A percentile compares a stretch with the other conserved stretches of the same genome.
Conservation (phyloP, 2,113 vertebrate species). For the Nansenia antarctica region DNA sequence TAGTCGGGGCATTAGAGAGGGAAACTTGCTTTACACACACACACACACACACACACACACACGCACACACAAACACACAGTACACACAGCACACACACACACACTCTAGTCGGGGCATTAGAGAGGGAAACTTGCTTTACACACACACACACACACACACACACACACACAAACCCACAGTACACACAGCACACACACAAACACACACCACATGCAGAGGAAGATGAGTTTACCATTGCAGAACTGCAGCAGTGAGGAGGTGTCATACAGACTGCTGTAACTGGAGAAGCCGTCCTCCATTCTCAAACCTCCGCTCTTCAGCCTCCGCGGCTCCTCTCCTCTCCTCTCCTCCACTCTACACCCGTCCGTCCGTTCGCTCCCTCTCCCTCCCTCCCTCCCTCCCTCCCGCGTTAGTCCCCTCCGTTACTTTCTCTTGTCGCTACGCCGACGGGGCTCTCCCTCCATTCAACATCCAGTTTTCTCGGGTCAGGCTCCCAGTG, state of each 20-base stretch:
- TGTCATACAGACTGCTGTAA: slow-evolving; percentile 95
- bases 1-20: too few relatives aligned
- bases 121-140: too few relatives aligned
- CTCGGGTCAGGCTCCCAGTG: slow-evolving; percentile 82
- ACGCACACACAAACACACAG: too few relatives aligned
- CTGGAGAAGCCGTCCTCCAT: slow-evolving; percentile 96
- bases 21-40: too few relatives aligned
- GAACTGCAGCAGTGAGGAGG: slow-evolving; percentile 95
- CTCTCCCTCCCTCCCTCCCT: not conserved
- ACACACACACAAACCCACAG: not conserved
- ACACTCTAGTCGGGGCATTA: too few relatives aligned
- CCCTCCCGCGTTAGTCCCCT: slow-evolving; percentile 48
- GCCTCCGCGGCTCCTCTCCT: slow-evolving; percentile 57
- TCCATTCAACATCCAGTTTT: slow-evolving; percentile 72
- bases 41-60: too few relatives aligned
- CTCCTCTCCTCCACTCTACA: slow-evolving; percentile 26
- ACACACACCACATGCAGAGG: slow-evolving; percentile 17
- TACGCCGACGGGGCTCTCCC: slow-evolving; percentile 59
- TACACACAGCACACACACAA: not conserved
- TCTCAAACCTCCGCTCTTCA: slow-evolving; percentile 75
- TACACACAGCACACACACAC: too few relatives aligned
- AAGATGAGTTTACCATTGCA: slow-evolving; percentile 85
- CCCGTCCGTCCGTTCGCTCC: not conserved
- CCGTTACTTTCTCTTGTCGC: slow-evolving; percentile 67
- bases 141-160: slow-evolving; percentile 5